phyloP scores from a whole-genome alignment of 2,888 invertebrate genomes.

The Polia nebulosa region DNA sequence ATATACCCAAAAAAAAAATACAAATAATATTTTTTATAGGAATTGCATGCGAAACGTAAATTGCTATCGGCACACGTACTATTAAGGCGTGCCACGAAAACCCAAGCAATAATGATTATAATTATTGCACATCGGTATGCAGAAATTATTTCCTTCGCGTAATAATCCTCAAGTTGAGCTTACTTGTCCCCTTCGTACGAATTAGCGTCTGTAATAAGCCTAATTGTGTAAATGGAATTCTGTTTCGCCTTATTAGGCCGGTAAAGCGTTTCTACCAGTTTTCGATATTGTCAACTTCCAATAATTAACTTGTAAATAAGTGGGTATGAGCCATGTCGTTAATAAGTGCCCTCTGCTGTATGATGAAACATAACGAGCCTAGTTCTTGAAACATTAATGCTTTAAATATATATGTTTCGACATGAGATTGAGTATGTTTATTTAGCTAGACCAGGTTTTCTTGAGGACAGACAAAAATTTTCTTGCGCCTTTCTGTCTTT shows the following conservation, averaged over 20 bases:
- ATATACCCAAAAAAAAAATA: slow-evolving; percentile 55
- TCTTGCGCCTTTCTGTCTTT: slow-evolving; percentile 6
- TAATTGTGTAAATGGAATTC: slow-evolving; percentile 84
- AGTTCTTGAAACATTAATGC: slow-evolving; percentile 57
- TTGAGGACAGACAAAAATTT: background rate
- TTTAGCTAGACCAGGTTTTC: slow-evolving; percentile 39
- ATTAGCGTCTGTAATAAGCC: slow-evolving; percentile 82
- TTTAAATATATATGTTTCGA: slow-evolving; percentile 51
- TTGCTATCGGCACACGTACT: slow-evolving; percentile 67
- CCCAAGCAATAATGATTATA: slow-evolving; percentile 77
- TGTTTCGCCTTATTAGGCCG: slow-evolving; percentile 73
- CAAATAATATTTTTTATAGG: slow-evolving; percentile 73
- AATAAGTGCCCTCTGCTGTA: slow-evolving; percentile 57
- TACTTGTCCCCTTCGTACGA: slow-evolving; percentile 84
- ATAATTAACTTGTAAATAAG: slow-evolving; percentile 70
- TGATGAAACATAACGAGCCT: slow-evolving; percentile 61
- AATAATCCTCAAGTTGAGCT: slow-evolving; percentile 77
- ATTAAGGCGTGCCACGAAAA: slow-evolving; percentile 73
- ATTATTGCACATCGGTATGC: slow-evolving; percentile 81
- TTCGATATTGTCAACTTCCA: slow-evolving; percentile 70
- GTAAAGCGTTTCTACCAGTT: slow-evolving; percentile 68
- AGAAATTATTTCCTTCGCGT: slow-evolving; percentile 80
- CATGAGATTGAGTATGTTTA: slow-evolving; percentile 45
- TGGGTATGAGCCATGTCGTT: slow-evolving; percentile 60
- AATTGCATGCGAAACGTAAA: slow-evolving; percentile 75